Conservation (phyloP, 2,797 vertebrate genomes). For the Acanthopagrus latus region DNA sequence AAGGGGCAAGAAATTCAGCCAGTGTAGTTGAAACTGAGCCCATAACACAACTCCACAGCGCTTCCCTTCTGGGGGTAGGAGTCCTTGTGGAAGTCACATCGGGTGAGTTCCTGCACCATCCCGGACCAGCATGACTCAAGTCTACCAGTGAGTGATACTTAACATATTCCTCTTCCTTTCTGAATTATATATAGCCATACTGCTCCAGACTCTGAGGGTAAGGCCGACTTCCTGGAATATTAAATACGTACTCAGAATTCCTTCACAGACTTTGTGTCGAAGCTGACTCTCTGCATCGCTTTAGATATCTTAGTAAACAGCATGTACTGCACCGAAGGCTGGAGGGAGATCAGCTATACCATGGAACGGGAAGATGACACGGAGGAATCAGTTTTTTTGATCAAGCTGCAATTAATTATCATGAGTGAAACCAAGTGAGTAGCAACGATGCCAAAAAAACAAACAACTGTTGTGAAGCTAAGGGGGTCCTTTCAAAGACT, state of each 20-base stretch:
- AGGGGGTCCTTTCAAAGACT: not conserved
- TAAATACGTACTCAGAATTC: slow-evolving; percentile 8
- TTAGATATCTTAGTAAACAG: slow-evolving; percentile 2
- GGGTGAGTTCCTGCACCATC: slow-evolving; percentile 15
- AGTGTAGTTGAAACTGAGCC: slow-evolving; percentile 26
- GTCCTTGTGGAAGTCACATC: not conserved
- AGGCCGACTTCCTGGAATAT: slow-evolving; percentile 25
- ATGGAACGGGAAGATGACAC: not conserved
- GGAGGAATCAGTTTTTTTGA: not conserved
- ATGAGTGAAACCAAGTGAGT: not conserved
- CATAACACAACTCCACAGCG: slow-evolving; percentile 9
- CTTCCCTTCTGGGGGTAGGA: slow-evolving; percentile 7
- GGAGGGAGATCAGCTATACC: not conserved
- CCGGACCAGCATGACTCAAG: slow-evolving; percentile 14
- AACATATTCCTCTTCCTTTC: slow-evolving; percentile 42
- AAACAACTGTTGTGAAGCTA: not conserved
- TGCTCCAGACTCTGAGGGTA: slow-evolving; percentile 25
- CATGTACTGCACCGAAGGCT: not conserved
- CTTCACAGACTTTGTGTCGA: not conserved
- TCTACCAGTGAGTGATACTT: slow-evolving; percentile 29
- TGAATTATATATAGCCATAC: slow-evolving; percentile 40
- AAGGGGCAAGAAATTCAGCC: slow-evolving; percentile 23
- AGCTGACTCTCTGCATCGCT: not conserved
- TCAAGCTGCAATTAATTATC: slow-evolving; percentile 3
- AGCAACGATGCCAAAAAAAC: slow-evolving; percentile 6